Evolutionary conservation across 2,888 invertebrate genomes (phyloP).

Genomic region (Drosophila borborema): DNA sequence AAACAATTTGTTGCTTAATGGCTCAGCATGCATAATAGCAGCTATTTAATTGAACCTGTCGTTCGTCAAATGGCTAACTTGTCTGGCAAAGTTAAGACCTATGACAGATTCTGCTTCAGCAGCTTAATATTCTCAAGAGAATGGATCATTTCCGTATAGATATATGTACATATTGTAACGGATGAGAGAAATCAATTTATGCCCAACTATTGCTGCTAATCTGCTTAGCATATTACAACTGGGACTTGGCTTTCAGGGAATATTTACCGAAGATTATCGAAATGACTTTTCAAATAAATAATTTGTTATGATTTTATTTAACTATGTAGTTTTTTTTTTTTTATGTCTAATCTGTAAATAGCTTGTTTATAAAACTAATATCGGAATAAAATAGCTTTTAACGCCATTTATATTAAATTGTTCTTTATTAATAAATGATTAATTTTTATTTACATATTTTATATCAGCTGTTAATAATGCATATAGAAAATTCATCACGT

Average conservation of each 20-base stretch:
- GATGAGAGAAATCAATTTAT: not conserved
- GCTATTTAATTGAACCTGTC: slow-evolving; percentile 1
- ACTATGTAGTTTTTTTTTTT: not conserved
- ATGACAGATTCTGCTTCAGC: not conserved
- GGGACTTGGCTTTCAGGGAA: too few species aligned
- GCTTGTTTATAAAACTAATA: not conserved
- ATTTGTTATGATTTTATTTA: not conserved
- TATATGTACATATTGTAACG: not conserved
- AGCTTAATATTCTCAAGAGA: not conserved
- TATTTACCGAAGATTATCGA: not conserved
- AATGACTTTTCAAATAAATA: not conserved
- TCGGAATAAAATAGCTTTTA: not conserved
- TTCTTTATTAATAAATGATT: not conserved
- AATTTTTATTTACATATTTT: not conserved
- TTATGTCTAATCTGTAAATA: not conserved
- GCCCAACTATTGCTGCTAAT: not conserved
- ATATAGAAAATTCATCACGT: not conserved
- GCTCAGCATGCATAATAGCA: slow-evolving; percentile 4
- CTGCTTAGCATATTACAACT: not conserved
- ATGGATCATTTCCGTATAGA: not conserved
- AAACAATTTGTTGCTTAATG: slow-evolving; percentile 25
- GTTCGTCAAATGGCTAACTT: not conserved
- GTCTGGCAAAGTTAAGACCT: too few species aligned
- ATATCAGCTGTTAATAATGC: not conserved
- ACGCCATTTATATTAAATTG: not conserved